These are phyloP conservation scores for Brienomyrus brachyistius DNA, from an alignment of 2,113 vertebrate species.

Conservation along the genomic window DNA sequence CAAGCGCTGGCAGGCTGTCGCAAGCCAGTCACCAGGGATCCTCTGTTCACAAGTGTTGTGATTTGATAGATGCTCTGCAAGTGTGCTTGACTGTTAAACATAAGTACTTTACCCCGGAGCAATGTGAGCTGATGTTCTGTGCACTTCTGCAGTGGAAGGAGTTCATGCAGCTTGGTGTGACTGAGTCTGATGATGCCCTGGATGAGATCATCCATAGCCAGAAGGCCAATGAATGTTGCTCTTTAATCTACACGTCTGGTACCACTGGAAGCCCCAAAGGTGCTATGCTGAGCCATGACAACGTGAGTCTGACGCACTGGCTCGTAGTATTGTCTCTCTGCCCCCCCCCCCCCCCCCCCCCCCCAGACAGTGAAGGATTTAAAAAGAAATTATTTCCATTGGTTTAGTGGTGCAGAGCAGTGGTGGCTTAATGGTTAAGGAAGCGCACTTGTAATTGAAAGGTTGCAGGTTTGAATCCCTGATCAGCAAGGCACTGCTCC, in stretches of 20 bases:
- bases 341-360: too few relatives aligned
- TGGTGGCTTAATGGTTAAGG: not conserved
- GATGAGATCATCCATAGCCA: conserved; percentile 52
- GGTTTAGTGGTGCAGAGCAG: too few relatives aligned
- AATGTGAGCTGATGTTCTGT: not conserved
- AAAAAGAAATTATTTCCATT: too few relatives aligned
- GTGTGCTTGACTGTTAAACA: not conserved
- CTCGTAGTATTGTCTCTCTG: too few relatives aligned
- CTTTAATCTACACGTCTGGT: conserved; percentile 66
- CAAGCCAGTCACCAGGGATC: not conserved
- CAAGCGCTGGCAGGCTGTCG: not conserved
- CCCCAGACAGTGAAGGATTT: not conserved
- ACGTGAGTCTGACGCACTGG: conserved; percentile 48
- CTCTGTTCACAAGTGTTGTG: not conserved
- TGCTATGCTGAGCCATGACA: conserved; percentile 73
- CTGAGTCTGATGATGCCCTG: conserved; percentile 47
- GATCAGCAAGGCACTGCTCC: too few relatives aligned
- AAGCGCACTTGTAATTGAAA: too few relatives aligned
- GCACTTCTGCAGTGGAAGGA: conserved; percentile 56
- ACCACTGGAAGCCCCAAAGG: conserved; percentile 65
- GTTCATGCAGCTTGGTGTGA: conserved; percentile 60
- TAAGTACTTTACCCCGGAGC: not conserved
- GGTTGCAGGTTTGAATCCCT: too few relatives aligned
- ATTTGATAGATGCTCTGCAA: not conserved
- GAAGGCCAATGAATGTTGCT: conserved; percentile 65